Conservation (phyloP, 2,888 invertebrate species). For the Parasteatoda lunata region DNA sequence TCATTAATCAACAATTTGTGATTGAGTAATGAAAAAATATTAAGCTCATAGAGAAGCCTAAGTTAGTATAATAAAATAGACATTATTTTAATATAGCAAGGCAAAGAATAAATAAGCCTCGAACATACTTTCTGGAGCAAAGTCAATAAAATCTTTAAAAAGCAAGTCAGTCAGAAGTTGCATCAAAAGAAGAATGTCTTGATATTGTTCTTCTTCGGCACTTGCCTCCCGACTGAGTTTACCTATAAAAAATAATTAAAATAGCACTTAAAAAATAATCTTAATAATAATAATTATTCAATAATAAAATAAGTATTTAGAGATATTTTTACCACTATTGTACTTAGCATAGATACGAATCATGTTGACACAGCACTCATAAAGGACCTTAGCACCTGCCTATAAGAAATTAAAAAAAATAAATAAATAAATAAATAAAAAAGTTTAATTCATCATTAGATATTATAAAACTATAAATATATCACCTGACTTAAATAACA, state of each 20-base stretch:
- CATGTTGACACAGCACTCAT: conserved; percentile 81
- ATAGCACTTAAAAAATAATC: neutral
- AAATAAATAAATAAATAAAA: neutral
- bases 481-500: conserved; percentile 77
- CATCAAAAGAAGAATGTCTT: conserved; percentile 86
- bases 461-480: neutral
- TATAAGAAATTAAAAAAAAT: conserved; percentile 33
- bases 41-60: too few relatives aligned
- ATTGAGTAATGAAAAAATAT: too few relatives aligned
- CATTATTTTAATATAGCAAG: too few relatives aligned
- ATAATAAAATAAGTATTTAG: neutral
- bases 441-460: neutral
- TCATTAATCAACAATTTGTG: too few relatives aligned
- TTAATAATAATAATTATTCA: neutral
- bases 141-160: conserved; percentile 78
- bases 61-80: too few relatives aligned
- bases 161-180: conserved; percentile 82
- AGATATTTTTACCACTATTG: conserved; percentile 72
- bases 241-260: conserved; percentile 22
- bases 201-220: conserved; percentile 82
- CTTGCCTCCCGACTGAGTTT: conserved; percentile 74
- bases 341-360: conserved; percentile 81
- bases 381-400: conserved; percentile 76
- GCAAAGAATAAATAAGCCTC: neutral
- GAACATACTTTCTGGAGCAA: conserved; percentile 27